Evolutionary conservation across 2,113 vertebrate genomes (phyloP).

Genomic region (Sebastes schlegelii): DNA sequence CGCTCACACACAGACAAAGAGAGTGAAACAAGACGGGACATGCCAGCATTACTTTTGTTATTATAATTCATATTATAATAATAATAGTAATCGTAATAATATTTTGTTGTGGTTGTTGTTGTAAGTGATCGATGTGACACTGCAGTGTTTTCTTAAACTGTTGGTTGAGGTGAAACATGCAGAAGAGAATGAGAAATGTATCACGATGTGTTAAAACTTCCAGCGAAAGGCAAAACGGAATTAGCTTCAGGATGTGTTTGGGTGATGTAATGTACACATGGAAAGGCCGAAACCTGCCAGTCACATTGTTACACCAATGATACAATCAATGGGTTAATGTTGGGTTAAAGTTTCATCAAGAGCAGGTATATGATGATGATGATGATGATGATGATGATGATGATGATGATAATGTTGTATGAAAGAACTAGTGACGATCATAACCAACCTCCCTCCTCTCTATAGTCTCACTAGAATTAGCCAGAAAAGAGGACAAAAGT

Average conservation of each 20-base stretch:
- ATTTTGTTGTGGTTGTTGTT: conserved; percentile 28
- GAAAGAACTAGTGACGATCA: neutral
- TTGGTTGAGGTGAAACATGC: neutral
- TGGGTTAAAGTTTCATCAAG: neutral
- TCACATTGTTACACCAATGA: neutral
- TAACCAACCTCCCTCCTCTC: neutral
- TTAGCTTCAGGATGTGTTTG: neutral
- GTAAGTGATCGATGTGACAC: conserved; percentile 35
- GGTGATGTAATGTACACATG: conserved; percentile 30
- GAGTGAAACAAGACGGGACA: conserved; percentile 7
- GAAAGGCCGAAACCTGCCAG: conserved; percentile 58
- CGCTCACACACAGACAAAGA: conserved; percentile 20
- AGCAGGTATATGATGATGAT: neutral
- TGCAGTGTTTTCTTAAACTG: conserved; percentile 30
- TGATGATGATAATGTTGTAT: neutral
- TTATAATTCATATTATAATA: conserved; percentile 42
- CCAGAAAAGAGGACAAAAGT: neutral
- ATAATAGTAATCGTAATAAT: conserved; percentile 1
- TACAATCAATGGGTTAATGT: neutral
- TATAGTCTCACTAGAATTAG: neutral
- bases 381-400: neutral
- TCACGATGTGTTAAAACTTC: neutral
- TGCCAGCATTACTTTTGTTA: conserved; percentile 7
- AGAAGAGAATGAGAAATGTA: conserved; percentile 3
- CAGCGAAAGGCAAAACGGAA: neutral